phyloP scores from a whole-genome alignment of 2,113 vertebrate species.

The Charina bottae region DNA sequence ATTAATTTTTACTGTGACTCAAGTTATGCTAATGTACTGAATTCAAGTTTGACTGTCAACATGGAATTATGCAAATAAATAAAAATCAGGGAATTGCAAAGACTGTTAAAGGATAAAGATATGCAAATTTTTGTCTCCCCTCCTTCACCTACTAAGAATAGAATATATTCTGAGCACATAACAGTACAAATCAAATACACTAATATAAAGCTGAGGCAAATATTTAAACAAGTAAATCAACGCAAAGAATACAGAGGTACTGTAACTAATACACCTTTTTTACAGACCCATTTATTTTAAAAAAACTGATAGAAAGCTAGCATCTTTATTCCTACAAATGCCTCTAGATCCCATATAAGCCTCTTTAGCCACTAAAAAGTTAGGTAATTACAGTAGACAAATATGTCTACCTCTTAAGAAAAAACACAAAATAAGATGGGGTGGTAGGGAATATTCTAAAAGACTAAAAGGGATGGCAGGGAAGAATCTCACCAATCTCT shows the following conservation, averaged over 20 bases:
- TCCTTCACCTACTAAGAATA: neutral
- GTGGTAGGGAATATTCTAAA: neutral
- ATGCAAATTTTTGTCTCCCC: neutral
- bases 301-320: neutral
- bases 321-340: neutral
- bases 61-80: neutral
- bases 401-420: neutral
- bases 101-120: neutral
- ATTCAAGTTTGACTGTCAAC: neutral
- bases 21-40: neutral
- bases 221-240: neutral
- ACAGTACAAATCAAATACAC: neutral
- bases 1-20: neutral
- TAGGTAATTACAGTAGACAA: too few species aligned
- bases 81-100: neutral
- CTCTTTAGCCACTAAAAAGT: too few species aligned
- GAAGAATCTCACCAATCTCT: neutral
- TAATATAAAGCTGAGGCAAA: neutral
- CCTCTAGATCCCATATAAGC: neutral
- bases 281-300: neutral
- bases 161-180: neutral
- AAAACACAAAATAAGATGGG: neutral
- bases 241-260: neutral
- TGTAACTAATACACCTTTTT: neutral
- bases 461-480: neutral